A percentile compares a stretch with the other conserved stretches of the same genome.
Evolutionary conservation across 2,797 vertebrate species (phyloP).

Genomic region (Aplochiton taeniatus): DNA sequence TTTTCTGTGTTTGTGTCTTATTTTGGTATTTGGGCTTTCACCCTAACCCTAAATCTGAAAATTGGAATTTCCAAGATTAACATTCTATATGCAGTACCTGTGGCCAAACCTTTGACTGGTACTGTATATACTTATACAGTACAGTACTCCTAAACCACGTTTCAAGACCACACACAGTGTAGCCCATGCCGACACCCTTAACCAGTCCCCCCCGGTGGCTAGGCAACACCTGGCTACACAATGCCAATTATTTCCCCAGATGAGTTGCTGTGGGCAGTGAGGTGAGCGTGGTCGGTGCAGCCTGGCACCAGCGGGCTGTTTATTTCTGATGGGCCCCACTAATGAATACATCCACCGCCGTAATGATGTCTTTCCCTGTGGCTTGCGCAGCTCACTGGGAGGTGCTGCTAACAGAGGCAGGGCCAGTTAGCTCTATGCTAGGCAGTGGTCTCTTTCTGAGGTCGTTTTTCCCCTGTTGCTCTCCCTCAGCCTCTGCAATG

Average conservation of each 20-base stretch:
- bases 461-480: neutral
- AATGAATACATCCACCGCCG: constrained; percentile 36
- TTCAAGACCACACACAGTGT: neutral
- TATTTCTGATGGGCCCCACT: constrained; percentile 36
- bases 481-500: constrained; percentile 14
- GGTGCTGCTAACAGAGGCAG: constrained; percentile 32
- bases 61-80: no score
- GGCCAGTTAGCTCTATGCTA: constrained; percentile 31
- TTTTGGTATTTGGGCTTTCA: no score
- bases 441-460: constrained; percentile 22
- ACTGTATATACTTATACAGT: no score
- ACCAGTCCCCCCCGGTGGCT: constrained; percentile 11
- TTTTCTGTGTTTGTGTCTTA: no score
- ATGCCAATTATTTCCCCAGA: constrained; percentile 32
- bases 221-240: constrained; percentile 22
- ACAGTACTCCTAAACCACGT: neutral
- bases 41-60: no score
- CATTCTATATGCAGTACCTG: no score
- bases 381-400: constrained; percentile 25
- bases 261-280: constrained; percentile 22
- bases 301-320: constrained; percentile 25
- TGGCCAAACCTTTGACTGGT: no score
- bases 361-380: constrained; percentile 41
- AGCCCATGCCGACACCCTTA: constrained; percentile 2
- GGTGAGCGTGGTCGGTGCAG: constrained; percentile 14